Evolutionary conservation across 2,888 invertebrate species (phyloP).

Genomic region (Nomada flava): DNA sequence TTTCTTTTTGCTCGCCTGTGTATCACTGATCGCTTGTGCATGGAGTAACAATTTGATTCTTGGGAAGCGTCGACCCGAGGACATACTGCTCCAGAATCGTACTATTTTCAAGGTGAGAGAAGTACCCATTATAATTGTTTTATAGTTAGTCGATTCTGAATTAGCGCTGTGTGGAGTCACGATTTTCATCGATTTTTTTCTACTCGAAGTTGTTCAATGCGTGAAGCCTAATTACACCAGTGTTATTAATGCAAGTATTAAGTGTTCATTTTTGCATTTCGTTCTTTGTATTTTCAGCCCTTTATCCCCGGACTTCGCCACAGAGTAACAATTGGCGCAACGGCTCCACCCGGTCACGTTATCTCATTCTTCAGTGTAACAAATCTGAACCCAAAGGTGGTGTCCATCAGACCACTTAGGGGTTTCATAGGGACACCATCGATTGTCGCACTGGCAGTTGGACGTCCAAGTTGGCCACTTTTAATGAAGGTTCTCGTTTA

Average conservation of each 20-base stretch:
- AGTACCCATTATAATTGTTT: not conserved
- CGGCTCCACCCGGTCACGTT: slow-evolving; percentile 1
- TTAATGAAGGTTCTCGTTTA: slow-evolving; percentile 58
- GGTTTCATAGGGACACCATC: slow-evolving; percentile 57
- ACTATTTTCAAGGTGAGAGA: slow-evolving; percentile 66
- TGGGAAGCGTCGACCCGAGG: slow-evolving; percentile 65
- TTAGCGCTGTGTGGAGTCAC: not conserved
- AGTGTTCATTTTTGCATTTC: not conserved
- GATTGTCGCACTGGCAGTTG: slow-evolving; percentile 51
- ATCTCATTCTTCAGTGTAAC: slow-evolving; percentile 66
- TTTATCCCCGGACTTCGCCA: slow-evolving; percentile 41
- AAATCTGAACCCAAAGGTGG: slow-evolving; percentile 39
- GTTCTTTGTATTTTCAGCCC: slow-evolving; percentile 57
- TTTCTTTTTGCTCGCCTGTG: slow-evolving; percentile 58
- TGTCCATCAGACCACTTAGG: slow-evolving; percentile 44
- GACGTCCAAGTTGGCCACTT: slow-evolving; percentile 55
- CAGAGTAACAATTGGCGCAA: slow-evolving; percentile 52
- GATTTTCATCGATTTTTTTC: too few species aligned
- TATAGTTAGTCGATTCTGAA: not conserved
- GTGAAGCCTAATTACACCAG: too few species aligned
- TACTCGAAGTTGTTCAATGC: too few species aligned
- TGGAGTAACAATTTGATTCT: slow-evolving; percentile 60
- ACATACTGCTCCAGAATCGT: slow-evolving; percentile 56
- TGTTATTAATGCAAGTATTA: too few species aligned
- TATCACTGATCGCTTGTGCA: slow-evolving; percentile 60